Evolutionary conservation across 2,797 vertebrate species (phyloP).

Genomic region (Eulemur albifrons): DNA sequence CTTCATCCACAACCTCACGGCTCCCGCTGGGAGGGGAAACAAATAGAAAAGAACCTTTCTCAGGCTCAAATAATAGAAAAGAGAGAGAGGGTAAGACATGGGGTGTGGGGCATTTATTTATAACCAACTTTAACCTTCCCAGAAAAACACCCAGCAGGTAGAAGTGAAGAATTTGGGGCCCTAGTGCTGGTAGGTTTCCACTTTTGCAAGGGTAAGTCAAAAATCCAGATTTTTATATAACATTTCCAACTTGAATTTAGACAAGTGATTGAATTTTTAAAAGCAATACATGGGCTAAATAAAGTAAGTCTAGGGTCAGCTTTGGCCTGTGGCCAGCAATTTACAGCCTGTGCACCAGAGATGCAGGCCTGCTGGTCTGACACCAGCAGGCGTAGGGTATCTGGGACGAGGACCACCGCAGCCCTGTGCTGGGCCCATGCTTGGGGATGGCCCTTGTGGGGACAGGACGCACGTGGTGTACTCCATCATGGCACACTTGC

Average conservation of each 20-base stretch:
- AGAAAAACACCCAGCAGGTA: not conserved
- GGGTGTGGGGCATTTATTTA: not conserved
- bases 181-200: not conserved
- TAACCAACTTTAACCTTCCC: not conserved
- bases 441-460: fast-evolving
- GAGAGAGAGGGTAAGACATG: fast-evolving
- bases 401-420: fast-evolving
- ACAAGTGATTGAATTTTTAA: not conserved
- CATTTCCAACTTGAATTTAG: not conserved
- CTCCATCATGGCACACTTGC: slow-evolving; percentile 82
- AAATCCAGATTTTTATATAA: not conserved
- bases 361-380: not conserved
- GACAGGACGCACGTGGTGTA: slow-evolving; percentile 82
- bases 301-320: not conserved
- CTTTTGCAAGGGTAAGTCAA: not conserved
- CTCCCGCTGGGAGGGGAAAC: slow-evolving; percentile 86
- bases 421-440: fast-evolving
- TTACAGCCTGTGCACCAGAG: not conserved
- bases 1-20: slow-evolving; percentile 89
- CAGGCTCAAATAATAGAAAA: not conserved
- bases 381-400: too few species aligned
- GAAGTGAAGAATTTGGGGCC: not conserved
- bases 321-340: not conserved
- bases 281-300: not conserved
- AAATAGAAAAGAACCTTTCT: not conserved